These are phyloP conservation scores for Oscheius sp. DNA, from an alignment of 2,888 invertebrate species.

Conservation along the genomic window DNA sequence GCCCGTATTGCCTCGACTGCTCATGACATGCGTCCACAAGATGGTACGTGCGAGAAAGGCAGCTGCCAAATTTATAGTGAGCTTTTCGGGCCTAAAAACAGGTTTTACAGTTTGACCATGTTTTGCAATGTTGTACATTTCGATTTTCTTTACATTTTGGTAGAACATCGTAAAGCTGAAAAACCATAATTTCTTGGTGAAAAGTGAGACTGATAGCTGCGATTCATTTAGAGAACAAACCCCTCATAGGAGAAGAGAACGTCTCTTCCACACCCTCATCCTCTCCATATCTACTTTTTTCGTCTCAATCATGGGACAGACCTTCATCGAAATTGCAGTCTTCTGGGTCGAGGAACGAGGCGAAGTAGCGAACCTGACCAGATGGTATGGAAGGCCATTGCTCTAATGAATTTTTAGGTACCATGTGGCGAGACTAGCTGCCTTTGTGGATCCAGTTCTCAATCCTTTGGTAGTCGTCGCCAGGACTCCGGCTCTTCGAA, in stretches of 20 bases:
- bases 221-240: conserved; percentile 59
- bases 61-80: too few relatives aligned
- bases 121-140: too few relatives aligned
- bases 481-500: conserved; percentile 66
- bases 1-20: too few relatives aligned
- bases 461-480: conserved; percentile 71
- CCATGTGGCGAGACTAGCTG: conserved; percentile 63
- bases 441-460: conserved; percentile 70
- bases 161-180: neutral
- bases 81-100: too few relatives aligned
- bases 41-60: too few relatives aligned
- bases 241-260: conserved; percentile 68
- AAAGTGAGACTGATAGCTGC: neutral
- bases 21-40: too few relatives aligned
- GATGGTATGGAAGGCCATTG: conserved; percentile 40
- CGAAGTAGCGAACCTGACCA: conserved; percentile 50
- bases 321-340: conserved; percentile 71
- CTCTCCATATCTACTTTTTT: conserved; percentile 67
- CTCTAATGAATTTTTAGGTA: conserved; percentile 43
- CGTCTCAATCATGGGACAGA: conserved; percentile 68
- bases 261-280: conserved; percentile 70
- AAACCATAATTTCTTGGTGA: neutral
- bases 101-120: too few relatives aligned
- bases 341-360: conserved; percentile 71
- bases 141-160: neutral